Evolutionary conservation across 1,140 invertebrate genomes (phyloP).

Genomic region (Trachymyrmex septentrionalis): DNA sequence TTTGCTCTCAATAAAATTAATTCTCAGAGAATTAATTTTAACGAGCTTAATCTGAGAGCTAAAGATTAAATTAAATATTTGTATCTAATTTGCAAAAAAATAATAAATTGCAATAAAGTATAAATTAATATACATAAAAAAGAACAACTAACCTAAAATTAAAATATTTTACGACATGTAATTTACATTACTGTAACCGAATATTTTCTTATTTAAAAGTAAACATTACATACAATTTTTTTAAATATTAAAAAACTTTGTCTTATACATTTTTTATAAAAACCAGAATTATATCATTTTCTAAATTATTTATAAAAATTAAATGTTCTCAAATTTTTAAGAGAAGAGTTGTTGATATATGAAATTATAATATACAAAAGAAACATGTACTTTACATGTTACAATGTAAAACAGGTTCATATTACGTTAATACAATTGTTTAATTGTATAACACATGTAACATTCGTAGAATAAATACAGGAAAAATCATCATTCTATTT

Average conservation of each 20-base stretch:
- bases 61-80: no score
- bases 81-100: not conserved
- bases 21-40: no score
- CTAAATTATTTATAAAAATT: not conserved
- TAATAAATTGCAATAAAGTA: not conserved
- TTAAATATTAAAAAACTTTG: not conserved
- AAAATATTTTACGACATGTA: not conserved
- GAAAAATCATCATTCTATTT: not conserved
- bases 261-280: not conserved
- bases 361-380: not conserved
- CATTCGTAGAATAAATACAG: not conserved
- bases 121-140: not conserved
- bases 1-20: no score
- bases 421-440: not conserved
- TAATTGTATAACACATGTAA: no score
- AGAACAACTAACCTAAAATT: constrained; percentile 32
- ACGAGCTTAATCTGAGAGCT: no score
- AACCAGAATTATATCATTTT: not conserved
- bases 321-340: not conserved
- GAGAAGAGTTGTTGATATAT: not conserved
- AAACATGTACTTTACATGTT: not conserved
- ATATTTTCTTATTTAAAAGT: not conserved
- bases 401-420: not conserved
- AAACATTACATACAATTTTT: not conserved
- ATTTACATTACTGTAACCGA: not conserved